Base-by-base conservation (phyloP, 1,140 invertebrate genomes). In the Drosophila miranda region DNA sequence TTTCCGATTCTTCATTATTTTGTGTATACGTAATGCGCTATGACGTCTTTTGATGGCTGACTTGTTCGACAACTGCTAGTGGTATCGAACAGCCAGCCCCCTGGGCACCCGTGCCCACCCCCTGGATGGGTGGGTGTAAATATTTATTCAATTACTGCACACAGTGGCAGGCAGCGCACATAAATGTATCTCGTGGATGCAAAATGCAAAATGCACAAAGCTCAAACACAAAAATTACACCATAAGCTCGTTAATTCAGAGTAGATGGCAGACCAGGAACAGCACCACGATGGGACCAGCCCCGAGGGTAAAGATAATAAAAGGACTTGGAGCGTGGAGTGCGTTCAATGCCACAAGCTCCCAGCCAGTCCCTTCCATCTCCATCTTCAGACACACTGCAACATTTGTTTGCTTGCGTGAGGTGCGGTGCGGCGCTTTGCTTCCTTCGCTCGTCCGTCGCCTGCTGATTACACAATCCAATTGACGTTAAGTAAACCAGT, bases 1-100 rank as follows among this genome's bases (percentile, higher is more conserved):
- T 30, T 21, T 53, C 26, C 45, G 54, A 43, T 73, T 75, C 72
- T 59, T 54, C 50, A 41, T 46, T 55, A 60, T 54, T 23, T 63
- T 80, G 58, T 82, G 81, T 86, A 84, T 84, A 84, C 81, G 80
- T 84, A 84, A 86, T 86, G 68, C 62, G 72, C 66, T 86, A 73
- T 84, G 80, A 84, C 80, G 80, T 86, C 80, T 86, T 86, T 86
- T 63, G 51, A 75, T 63, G 81, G 41, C 49, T 43, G 51, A 52
- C 43, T 41, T 14, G 13, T 56, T 56, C 55, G 26, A 41, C 42
- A 54, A 54, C 7, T 46, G 30, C 61, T 50, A 28, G 34, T 41
- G 30, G 13, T 30, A 28, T 16, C 51, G 43, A 44, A 23, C 51
- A 21, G 8, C 7, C 28, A 9, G 11, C 34, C 59, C 14, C 26